Conservation (phyloP, 2,888 invertebrate genomes). For the Drosophila sordidula region DNA sequence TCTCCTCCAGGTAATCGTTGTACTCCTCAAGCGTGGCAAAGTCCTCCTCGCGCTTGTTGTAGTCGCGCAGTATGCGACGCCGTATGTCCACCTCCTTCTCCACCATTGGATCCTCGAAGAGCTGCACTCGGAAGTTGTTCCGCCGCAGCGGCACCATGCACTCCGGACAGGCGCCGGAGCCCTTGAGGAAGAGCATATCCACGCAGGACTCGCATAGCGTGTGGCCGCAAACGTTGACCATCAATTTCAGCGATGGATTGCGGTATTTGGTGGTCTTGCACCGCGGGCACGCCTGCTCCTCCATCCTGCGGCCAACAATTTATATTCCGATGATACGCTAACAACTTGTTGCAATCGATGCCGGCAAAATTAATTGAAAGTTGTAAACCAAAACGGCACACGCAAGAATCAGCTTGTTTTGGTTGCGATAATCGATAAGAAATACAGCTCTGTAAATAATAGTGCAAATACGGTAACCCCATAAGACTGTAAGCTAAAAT, state of each 20-base stretch:
- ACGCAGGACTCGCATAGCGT: slow-evolving; percentile 99
- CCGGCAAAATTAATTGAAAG: slow-evolving; percentile 8
- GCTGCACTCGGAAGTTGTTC: slow-evolving; percentile 95
- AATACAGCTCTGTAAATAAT: neutral
- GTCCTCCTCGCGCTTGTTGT: slow-evolving; percentile 97
- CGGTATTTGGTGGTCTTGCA: slow-evolving; percentile 99
- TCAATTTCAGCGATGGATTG: slow-evolving; percentile 97
- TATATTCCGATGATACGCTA: neutral
- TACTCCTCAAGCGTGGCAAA: slow-evolving; percentile 93
- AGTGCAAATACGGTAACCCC: slow-evolving; percentile 19
- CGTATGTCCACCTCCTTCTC: slow-evolving; percentile 99
- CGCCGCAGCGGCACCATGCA: slow-evolving; percentile 95
- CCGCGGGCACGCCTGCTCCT: slow-evolving; percentile 89
- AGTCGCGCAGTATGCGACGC: slow-evolving; percentile 94
- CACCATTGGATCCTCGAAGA: slow-evolving; percentile 98
- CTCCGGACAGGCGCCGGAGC: slow-evolving; percentile 97
- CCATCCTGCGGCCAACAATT: slow-evolving; percentile 65
- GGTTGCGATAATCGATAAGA: neutral
- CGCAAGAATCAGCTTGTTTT: slow-evolving; percentile 13
- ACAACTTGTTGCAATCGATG: neutral
- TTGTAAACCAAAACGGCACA: slow-evolving; percentile 15
- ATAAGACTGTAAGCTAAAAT: neutral
- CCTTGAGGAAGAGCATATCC: slow-evolving; percentile 97
- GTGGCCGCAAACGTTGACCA: slow-evolving; percentile 99
- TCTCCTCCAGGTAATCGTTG: slow-evolving; percentile 98